phyloP scores from a whole-genome alignment of 2,797 vertebrate species.

The Trematocara caparti region DNA sequence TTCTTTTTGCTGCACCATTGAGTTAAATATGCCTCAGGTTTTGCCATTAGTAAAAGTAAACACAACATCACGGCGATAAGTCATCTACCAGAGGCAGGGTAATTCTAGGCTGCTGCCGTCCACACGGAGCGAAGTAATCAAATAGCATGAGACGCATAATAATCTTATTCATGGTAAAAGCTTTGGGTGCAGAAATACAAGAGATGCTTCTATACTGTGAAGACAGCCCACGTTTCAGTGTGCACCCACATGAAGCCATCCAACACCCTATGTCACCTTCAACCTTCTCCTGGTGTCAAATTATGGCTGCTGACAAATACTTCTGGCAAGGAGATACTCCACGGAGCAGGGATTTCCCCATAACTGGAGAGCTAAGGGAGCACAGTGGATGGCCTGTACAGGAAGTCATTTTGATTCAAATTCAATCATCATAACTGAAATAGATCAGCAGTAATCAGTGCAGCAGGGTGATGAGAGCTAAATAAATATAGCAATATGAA shows the following conservation, averaged over 20 bases:
- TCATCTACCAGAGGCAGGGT: not conserved
- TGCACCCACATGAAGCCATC: conserved; percentile 32
- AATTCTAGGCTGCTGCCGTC: not conserved
- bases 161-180: not conserved
- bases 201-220: not conserved
- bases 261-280: conserved; percentile 60
- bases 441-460: conserved; percentile 15
- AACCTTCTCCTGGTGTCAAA: conserved; percentile 69
- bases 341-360: conserved; percentile 70
- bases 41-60: conserved; percentile 43
- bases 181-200: conserved; percentile 3
- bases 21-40: conserved; percentile 17
- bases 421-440: conserved; percentile 6
- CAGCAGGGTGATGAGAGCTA: not conserved
- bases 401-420: conserved; percentile 26
- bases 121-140: not conserved
- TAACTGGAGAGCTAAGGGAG: conserved; percentile 39
- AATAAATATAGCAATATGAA: not conserved
- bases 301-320: conserved; percentile 55
- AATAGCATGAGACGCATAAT: not conserved
- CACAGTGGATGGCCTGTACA: conserved; percentile 16
- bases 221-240: not conserved
- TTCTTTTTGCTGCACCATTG: conserved; percentile 1
- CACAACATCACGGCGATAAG: conserved; percentile 11
- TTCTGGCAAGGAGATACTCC: conserved; percentile 61